These are phyloP conservation scores for Acropternis orthonyx DNA, from an alignment of 2,797 vertebrate genomes.

Conservation along the genomic window DNA sequence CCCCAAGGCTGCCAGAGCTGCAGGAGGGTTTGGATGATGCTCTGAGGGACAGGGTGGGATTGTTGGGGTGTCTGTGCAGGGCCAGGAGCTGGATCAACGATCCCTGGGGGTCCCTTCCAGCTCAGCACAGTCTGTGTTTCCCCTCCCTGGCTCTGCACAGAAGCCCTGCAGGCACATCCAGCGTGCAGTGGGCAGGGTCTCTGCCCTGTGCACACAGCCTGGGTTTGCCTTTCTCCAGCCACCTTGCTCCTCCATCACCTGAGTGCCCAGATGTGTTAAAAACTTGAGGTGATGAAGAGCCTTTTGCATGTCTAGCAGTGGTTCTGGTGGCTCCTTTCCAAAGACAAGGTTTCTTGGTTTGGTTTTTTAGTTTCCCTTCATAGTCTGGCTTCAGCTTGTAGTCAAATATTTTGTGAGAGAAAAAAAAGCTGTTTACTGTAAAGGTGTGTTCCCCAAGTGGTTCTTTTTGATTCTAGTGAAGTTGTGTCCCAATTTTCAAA, in stretches of 20 bases:
- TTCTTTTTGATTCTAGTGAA: background rate
- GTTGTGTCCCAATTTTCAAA: background rate
- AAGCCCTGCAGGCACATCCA: no score
- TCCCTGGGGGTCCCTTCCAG: background rate
- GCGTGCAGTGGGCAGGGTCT: no score
- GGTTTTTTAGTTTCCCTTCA: background rate
- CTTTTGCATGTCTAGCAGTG: background rate
- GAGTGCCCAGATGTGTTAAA: background rate
- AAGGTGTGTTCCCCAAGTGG: background rate
- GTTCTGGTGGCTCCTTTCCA: background rate
- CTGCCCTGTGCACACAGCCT: no score
- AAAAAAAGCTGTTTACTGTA: background rate
- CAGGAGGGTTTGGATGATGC: background rate
- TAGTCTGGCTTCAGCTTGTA: background rate
- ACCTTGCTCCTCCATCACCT: no score
- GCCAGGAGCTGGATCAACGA: rapidly evolving
- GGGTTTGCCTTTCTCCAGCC: no score
- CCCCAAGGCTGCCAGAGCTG: background rate
- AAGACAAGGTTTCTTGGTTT: background rate
- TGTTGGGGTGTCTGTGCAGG: background rate
- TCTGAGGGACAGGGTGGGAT: background rate
- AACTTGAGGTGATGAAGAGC: background rate
- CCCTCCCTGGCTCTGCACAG: no score
- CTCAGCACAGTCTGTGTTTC: no score
- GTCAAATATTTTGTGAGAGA: background rate